Evolutionary conservation across 2,888 invertebrate species (phyloP), one percentile per base, ranked within the genome.

Genomic region (Rhagonycha fulva): DNA sequence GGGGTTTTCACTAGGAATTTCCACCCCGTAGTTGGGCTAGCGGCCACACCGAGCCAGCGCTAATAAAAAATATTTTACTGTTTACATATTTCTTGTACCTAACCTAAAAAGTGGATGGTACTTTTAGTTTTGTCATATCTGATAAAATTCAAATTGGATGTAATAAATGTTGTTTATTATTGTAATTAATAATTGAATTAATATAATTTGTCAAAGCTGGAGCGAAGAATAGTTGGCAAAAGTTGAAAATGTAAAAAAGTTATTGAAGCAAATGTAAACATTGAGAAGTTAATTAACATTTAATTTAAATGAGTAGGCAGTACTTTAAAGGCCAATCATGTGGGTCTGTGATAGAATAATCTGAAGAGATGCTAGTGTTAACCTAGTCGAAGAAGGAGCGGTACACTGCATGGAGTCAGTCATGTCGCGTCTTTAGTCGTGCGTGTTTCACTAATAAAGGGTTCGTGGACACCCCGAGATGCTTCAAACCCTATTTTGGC

Each of bases 321-420:
- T 84, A 82, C 81, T 82, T 79, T 81, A 78, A 78, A 80, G 84
- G 83, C 85, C 85, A 86, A 85, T 86, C 82, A 82, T 82, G 82
- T 81, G 81, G 82, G 82, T 81, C 83, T 83, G 83, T 84, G 85
- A 85, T 86, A 85, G 85, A 85, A 82, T 77, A 85, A 85, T 86
- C 82, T 83, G 78, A 83, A 83, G 84, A 84, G 85, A 83, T 84
- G 84, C 79, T 83, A 84, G 84, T 85, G 84, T 82, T 84, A 84
- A 83, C 81, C 83, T 84, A 84, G 83, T 82, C 81, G 82, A 82
- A 82, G 85, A 84, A 85, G 84, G 85, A 86, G 86, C 83, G 85
- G 86, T 85, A 85, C 84, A 83, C 84, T 85, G 84, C 82, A 82
- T 82, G 83, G 80, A 82, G 80, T 81, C 86, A 86, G 86, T 86